A percentile compares a stretch with the other conserved stretches of the same genome.
Conservation (phyloP, 2,113 vertebrate species). For the Carlito syrichta region DNA sequence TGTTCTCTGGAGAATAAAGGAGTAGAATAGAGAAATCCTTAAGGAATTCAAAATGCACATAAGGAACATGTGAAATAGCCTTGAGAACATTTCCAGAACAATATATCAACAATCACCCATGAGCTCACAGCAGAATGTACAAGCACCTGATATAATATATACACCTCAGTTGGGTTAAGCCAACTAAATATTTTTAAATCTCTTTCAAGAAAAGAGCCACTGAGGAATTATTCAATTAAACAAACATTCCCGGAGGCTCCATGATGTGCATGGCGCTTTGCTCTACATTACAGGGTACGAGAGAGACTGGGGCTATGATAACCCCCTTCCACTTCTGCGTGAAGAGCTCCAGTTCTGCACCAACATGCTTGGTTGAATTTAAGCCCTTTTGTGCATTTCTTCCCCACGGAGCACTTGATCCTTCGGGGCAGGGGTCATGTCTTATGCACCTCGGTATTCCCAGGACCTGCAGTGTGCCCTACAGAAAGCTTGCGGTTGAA, state of each 20-base stretch:
- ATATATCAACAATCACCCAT: neutral
- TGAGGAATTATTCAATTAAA: neutral
- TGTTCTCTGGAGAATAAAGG: neutral
- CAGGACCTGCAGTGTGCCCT: neutral
- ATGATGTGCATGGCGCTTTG: neutral
- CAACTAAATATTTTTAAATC: conserved; percentile 29
- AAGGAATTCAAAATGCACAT: neutral
- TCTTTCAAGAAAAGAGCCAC: conserved; percentile 12
- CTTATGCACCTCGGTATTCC: neutral
- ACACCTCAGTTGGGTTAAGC: neutral
- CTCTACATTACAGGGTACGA: neutral
- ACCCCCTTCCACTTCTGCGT: neutral
- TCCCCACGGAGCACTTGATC: neutral
- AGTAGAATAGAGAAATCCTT: neutral
- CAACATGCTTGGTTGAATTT: neutral
- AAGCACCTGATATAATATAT: neutral
- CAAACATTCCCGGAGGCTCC: neutral
- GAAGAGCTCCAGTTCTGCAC: neutral
- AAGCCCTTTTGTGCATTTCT: neutral
- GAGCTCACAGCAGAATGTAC: neutral
- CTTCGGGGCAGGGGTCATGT: neutral
- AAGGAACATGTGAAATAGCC: neutral
- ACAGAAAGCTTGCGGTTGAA: neutral
- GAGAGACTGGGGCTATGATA: neutral
- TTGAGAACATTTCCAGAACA: conserved; percentile 5